Conservation (phyloP, 2,113 vertebrate species). For the Toxotes jaculatrix region DNA sequence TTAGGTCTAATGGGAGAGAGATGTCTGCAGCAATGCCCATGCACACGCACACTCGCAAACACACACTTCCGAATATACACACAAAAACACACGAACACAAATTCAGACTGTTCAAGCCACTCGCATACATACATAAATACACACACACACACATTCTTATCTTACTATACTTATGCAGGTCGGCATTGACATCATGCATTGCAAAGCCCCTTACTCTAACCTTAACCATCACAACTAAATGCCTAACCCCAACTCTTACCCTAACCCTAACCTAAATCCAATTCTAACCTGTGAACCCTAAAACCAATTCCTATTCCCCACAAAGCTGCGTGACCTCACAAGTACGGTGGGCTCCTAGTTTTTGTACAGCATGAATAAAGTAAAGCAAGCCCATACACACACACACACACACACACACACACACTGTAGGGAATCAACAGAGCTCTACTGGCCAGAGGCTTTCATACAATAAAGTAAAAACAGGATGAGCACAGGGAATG, state of each 20-base stretch:
- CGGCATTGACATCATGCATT: too few relatives aligned
- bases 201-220: too few relatives aligned
- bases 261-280: too few relatives aligned
- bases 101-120: constrained; percentile 22
- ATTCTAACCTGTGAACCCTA: too few relatives aligned
- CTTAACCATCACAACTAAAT: too few relatives aligned
- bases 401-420: neutral
- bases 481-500: constrained; percentile 39
- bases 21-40: constrained; percentile 53
- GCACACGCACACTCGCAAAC: neutral
- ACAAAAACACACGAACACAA: constrained; percentile 28
- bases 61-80: constrained; percentile 20
- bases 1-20: constrained; percentile 73
- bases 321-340: too few relatives aligned
- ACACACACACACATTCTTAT: neutral
- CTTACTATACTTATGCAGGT: too few relatives aligned
- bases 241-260: too few relatives aligned
- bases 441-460: constrained; percentile 54
- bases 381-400: neutral
- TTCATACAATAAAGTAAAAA: constrained; percentile 44
- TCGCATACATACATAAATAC: constrained; percentile 38
- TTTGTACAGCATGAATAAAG: neutral
- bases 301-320: too few relatives aligned
- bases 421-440: constrained; percentile 50
- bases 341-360: too few relatives aligned